These are phyloP conservation scores for Baryphthengus martii DNA, from an alignment of 2,113 vertebrate species.

Conservation along the genomic window DNA sequence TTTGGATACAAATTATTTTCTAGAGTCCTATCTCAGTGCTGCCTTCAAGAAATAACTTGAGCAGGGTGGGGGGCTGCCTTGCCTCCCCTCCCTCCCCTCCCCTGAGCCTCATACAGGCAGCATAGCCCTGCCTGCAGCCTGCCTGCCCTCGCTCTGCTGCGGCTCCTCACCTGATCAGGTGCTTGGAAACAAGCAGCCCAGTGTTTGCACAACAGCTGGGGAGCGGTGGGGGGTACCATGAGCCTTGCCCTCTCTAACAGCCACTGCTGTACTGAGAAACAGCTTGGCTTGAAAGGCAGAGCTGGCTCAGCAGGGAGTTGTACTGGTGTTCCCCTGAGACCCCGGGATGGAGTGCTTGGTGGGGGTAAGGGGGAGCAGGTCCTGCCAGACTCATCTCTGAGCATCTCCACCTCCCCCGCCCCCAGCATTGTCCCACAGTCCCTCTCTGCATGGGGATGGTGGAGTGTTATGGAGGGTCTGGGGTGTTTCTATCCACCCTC, in stretches of 20 bases:
- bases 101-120: not conserved
- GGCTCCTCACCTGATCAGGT: not conserved
- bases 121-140: not conserved
- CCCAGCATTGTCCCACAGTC: rapidly evolving
- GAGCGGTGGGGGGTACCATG: rapidly evolving
- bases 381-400: not conserved
- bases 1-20: not conserved
- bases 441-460: rapidly evolving
- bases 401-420: not conserved
- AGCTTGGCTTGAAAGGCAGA: not conserved
- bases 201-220: not conserved
- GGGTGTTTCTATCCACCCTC: not conserved
- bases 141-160: too few species aligned
- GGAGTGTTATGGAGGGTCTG: too few species aligned
- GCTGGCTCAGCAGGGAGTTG: not conserved
- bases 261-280: not conserved
- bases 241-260: not conserved
- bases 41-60: not conserved
- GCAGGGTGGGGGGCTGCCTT: not conserved
- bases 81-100: too few species aligned
- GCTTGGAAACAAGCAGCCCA: not conserved
- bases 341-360: rapidly evolving
- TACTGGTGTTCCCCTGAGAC: not conserved
- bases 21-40: not conserved
- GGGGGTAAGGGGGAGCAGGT: not conserved